phyloP scores from a whole-genome alignment of 1,140 invertebrate species.

The Papilio machaon region DNA sequence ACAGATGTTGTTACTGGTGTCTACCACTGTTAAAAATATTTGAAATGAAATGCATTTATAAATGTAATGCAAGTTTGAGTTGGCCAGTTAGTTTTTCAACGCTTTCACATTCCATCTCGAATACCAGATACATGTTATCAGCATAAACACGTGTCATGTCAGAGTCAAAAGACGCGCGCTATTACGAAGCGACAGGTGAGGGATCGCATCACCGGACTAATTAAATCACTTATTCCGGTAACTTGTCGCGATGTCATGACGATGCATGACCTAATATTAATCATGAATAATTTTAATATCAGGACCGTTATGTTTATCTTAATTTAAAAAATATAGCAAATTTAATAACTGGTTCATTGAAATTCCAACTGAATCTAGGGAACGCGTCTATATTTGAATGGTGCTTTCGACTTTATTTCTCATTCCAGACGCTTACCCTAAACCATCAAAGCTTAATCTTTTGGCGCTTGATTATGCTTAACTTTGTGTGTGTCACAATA shows the following conservation, averaged over 20 bases:
- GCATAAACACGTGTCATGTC: constrained; percentile 28
- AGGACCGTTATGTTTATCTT: constrained; percentile 20
- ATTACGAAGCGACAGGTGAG: constrained; percentile 20
- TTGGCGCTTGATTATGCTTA: too few relatives aligned
- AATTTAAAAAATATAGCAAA: background rate
- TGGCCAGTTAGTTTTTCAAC: constrained; percentile 19
- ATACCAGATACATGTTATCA: constrained; percentile 28
- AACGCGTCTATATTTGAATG: background rate
- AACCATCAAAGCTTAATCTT: too few relatives aligned
- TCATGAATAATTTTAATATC: constrained; percentile 26
- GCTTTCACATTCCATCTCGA: constrained; percentile 36
- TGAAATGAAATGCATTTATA: background rate
- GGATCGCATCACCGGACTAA: constrained; percentile 35
- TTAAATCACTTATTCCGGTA: constrained; percentile 32
- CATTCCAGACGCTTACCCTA: background rate
- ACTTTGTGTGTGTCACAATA: too few relatives aligned
- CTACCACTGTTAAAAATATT: too few relatives aligned
- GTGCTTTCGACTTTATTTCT: background rate
- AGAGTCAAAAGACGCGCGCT: constrained; percentile 4
- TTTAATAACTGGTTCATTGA: background rate
- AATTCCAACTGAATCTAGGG: background rate
- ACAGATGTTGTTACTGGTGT: too few relatives aligned
- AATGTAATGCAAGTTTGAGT: background rate
- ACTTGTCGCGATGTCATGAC: constrained; percentile 23
- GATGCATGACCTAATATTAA: constrained; percentile 17